Percentiles rank a stretch among this genome's conserved stretches.
phyloP scores from a whole-genome alignment of 2,797 vertebrate genomes.

The Characodon lateralis region DNA sequence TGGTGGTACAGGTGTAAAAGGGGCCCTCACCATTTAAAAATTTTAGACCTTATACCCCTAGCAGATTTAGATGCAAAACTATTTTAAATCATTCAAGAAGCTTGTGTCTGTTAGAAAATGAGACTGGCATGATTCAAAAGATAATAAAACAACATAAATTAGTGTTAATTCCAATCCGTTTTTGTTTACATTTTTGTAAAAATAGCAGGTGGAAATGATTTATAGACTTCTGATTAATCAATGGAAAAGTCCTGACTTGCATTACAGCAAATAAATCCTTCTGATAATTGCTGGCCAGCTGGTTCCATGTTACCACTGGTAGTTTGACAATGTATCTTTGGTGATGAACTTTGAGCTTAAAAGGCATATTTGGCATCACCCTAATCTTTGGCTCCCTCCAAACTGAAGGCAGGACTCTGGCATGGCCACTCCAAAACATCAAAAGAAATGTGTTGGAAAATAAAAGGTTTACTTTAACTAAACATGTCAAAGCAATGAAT shows the following conservation, averaged over 20 bases:
- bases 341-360: background rate
- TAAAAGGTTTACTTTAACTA: too few species aligned
- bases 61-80: background rate
- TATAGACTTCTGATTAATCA: background rate
- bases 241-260: background rate
- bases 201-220: background rate
- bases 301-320: background rate
- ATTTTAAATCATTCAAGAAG: background rate
- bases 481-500: background rate
- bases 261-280: background rate
- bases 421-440: background rate
- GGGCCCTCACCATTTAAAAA: too few species aligned
- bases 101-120: background rate
- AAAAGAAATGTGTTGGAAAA: background rate
- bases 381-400: background rate
- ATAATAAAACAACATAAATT: background rate
- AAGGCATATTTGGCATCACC: background rate
- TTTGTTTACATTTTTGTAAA: background rate
- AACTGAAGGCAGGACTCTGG: background rate
- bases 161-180: background rate
- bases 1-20: too few species aligned
- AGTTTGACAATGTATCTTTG: background rate
- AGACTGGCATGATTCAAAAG: too few species aligned
- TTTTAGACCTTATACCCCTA: background rate
- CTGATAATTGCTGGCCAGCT: background rate